Percentiles rank a stretch among this genome's conserved stretches.
phyloP scores from a whole-genome alignment of 2,113 vertebrate genomes.

The Harpagus bidentatus region DNA sequence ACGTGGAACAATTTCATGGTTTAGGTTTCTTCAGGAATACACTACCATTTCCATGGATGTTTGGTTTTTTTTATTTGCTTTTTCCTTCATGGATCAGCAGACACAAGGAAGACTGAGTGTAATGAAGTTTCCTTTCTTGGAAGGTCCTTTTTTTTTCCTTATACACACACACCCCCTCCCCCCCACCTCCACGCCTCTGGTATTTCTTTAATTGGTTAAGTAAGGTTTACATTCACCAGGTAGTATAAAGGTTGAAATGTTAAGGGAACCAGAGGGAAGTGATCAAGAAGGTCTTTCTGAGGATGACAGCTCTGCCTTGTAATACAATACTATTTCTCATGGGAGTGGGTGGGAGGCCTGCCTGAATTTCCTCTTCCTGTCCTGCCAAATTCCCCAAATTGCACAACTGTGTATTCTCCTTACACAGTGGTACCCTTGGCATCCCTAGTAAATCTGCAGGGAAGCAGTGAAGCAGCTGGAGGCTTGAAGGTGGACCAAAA shows the following conservation, averaged over 20 bases:
- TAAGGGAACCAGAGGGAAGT: not conserved
- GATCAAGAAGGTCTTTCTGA: conserved; percentile 11
- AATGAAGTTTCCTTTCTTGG: not conserved
- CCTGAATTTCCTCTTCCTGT: conserved; percentile 52
- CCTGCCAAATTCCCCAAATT: conserved; percentile 58
- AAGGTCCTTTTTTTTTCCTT: not conserved
- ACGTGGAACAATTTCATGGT: not conserved
- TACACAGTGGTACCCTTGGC: conserved; percentile 61
- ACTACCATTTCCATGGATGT: not conserved
- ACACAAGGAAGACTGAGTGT: not conserved
- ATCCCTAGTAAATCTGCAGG: conserved; percentile 45
- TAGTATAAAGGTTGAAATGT: not conserved
- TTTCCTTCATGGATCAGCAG: not conserved
- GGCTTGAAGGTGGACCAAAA: conserved; percentile 52
- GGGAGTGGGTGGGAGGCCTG: conserved; percentile 51
- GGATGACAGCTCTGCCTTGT: conserved; percentile 26
- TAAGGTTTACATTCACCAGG: not conserved
- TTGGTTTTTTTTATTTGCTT: not conserved
- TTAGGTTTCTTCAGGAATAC: not conserved
- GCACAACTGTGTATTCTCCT: conserved; percentile 63
- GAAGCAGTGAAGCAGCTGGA: conserved; percentile 47
- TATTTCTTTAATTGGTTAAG: not conserved
- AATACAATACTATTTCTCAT: conserved; percentile 30
- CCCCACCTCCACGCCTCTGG: too few species aligned
- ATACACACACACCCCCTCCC: fast-evolving